Percentiles rank a stretch among this genome's conserved stretches.
These are phyloP conservation scores for Siniperca knerii DNA, from an alignment of 2,113 vertebrate species.

Conservation along the genomic window DNA sequence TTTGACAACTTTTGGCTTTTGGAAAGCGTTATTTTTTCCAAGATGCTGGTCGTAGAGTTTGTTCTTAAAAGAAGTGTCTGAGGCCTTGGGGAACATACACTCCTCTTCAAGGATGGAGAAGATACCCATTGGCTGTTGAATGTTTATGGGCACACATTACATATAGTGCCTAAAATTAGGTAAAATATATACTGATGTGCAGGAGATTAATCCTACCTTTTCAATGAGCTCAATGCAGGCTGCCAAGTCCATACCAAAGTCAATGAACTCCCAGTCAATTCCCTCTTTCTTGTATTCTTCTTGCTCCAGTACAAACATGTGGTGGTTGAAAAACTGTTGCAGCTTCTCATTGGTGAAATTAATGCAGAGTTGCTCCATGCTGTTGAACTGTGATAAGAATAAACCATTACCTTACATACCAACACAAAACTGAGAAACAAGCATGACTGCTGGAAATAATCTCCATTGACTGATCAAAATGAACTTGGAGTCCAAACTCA, in stretches of 20 bases:
- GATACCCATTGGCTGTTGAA: constrained; percentile 85
- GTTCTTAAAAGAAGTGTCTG: constrained; percentile 89
- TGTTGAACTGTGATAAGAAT: constrained; percentile 78
- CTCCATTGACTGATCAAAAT: background rate
- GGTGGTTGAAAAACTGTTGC: constrained; percentile 94
- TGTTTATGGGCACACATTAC: background rate
- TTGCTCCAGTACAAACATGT: constrained; percentile 88
- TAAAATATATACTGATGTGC: background rate
- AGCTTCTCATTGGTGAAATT: constrained; percentile 85
- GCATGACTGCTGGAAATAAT: background rate
- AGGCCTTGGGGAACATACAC: constrained; percentile 82
- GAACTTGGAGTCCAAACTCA: constrained; percentile 35
- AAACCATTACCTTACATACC: too few relatives aligned
- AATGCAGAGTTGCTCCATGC: constrained; percentile 90
- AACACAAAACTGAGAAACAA: background rate
- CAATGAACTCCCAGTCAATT: constrained; percentile 91
- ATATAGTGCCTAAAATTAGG: background rate
- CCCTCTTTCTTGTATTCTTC: constrained; percentile 92
- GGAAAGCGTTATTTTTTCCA: constrained; percentile 88
- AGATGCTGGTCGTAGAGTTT: constrained; percentile 93
- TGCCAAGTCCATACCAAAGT: constrained; percentile 93
- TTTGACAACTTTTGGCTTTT: constrained; percentile 90
- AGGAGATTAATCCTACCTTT: constrained; percentile 82
- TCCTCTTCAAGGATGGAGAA: constrained; percentile 86
- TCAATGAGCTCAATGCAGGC: constrained; percentile 95